Conservation (phyloP, 2,113 vertebrate genomes). For the Caranx ignobilis region DNA sequence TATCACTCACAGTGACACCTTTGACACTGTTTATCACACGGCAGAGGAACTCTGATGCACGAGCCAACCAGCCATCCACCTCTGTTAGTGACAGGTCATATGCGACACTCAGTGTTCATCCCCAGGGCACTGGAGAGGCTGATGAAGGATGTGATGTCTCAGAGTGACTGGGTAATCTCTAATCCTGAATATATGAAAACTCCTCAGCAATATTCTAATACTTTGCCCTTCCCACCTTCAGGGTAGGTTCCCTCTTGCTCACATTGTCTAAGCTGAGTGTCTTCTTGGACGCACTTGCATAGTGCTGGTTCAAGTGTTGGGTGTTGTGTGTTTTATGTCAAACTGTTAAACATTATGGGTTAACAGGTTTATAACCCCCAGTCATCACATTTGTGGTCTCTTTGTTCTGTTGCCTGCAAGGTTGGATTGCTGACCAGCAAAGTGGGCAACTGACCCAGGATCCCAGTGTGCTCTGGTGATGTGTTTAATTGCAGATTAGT, state of each 20-base stretch:
- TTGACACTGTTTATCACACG: constrained; percentile 23
- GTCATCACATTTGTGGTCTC: constrained; percentile 2
- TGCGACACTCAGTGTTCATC: constrained; percentile 57
- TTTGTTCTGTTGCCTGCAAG: neutral
- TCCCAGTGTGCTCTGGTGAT: neutral
- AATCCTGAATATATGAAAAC: constrained; percentile 59
- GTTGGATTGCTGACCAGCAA: constrained; percentile 14
- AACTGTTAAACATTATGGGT: neutral
- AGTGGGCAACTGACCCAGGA: neutral
- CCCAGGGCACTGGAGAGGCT: constrained; percentile 28
- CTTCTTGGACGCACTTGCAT: neutral
- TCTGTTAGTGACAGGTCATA: constrained; percentile 59
- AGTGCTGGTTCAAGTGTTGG: neutral
- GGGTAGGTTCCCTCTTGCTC: neutral
- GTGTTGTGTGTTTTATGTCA: neutral
- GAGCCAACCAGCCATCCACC: constrained; percentile 45
- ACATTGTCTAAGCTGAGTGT: neutral
- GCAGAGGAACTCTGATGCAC: constrained; percentile 29
- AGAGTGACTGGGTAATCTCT: constrained; percentile 56
- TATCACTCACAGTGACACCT: constrained; percentile 31
- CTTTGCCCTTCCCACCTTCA: constrained; percentile 13
- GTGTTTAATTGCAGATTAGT: constrained; percentile 27
- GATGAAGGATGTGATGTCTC: constrained; percentile 50
- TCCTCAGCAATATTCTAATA: constrained; percentile 39
- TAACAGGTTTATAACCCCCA: neutral